A percentile compares a stretch with the other conserved stretches of the same genome.
Evolutionary conservation across 2,888 invertebrate genomes (phyloP).

Genomic region (Pyrrhia umbra): DNA sequence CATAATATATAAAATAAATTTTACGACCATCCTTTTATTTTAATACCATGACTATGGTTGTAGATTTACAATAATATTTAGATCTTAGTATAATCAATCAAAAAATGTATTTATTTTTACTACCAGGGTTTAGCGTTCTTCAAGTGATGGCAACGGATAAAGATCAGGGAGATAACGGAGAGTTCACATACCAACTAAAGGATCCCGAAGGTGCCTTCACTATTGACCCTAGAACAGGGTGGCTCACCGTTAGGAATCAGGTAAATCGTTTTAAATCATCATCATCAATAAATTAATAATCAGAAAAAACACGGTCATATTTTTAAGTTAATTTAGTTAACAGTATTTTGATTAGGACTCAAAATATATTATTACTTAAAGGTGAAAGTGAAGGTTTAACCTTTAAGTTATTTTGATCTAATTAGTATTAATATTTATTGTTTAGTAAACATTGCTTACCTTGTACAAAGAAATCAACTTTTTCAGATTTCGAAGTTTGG

Average conservation of each 20-base stretch:
- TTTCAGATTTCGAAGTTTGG: background rate
- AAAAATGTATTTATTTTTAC: too few relatives aligned
- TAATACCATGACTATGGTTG: too few relatives aligned
- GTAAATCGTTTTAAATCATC: constrained; percentile 63
- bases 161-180: constrained; percentile 96
- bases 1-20: too few relatives aligned
- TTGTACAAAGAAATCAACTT: background rate
- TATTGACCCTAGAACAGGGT: constrained; percentile 94
- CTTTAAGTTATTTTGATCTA: background rate
- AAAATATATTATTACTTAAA: background rate
- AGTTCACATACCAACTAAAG: constrained; percentile 94
- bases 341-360: too few relatives aligned
- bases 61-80: too few relatives aligned
- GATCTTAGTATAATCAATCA: too few relatives aligned
- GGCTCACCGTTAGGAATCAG: constrained; percentile 95
- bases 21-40: too few relatives aligned
- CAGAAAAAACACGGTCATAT: background rate
- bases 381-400: background rate
- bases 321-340: background rate
- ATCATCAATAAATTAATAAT: too few relatives aligned
- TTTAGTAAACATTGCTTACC: background rate
- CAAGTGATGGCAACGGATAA: constrained; percentile 94
- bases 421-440: background rate
- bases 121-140: constrained; percentile 85
- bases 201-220: constrained; percentile 94